These are phyloP conservation scores for Meloidogyne exigua DNA, from an alignment of 1,140 invertebrate genomes.

Conservation along the genomic window DNA sequence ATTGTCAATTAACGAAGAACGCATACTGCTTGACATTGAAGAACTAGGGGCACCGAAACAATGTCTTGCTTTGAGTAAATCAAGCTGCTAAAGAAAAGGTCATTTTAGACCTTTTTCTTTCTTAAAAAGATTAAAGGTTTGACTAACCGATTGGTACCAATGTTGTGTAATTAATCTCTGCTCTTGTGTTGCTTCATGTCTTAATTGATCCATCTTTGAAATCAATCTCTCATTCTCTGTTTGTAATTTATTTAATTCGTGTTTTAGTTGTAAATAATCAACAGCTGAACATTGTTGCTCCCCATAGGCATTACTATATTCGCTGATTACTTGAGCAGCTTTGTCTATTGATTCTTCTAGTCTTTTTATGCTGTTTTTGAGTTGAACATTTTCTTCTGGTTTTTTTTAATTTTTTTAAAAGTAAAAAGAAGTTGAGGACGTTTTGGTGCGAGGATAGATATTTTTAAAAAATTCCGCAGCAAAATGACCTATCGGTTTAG, in stretches of 20 bases:
- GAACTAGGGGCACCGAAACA: background rate
- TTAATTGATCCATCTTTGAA: constrained; percentile 23
- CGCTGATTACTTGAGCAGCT: constrained; percentile 15
- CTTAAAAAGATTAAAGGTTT: too few species aligned
- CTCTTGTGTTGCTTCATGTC: constrained; percentile 22
- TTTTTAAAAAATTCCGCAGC: too few species aligned
- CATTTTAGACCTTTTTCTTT: too few species aligned
- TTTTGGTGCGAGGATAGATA: too few species aligned
- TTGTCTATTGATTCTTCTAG: constrained; percentile 22
- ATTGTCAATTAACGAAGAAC: background rate
- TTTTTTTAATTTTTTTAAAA: background rate
- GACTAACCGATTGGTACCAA: background rate
- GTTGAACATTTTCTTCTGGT: background rate
- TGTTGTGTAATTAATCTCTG: constrained; percentile 10
- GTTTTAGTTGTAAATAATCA: constrained; percentile 13
- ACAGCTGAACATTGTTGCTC: constrained; percentile 9
- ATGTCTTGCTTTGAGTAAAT: background rate
- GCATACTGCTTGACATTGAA: background rate
- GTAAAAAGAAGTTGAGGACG: too few species aligned
- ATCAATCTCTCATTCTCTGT: constrained; percentile 18
- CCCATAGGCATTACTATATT: constrained; percentile 10
- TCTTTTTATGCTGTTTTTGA: background rate
- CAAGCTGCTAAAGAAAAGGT: background rate
- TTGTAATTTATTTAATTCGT: constrained; percentile 14
- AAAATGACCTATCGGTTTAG: too few species aligned